Conservation (phyloP, 1,140 invertebrate species). For the Cepaea nemoralis region DNA sequence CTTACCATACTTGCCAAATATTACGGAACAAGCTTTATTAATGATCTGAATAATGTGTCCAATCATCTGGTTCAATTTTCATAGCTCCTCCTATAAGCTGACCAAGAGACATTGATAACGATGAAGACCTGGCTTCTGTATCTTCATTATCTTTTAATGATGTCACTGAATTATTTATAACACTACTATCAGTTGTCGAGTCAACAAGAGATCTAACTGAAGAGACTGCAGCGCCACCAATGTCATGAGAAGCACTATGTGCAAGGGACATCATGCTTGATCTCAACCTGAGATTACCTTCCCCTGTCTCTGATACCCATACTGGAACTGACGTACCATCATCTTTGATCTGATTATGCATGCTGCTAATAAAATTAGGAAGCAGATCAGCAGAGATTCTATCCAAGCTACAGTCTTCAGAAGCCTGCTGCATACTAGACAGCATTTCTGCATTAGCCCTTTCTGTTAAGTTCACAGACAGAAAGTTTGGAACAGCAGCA, state of each 20-base stretch:
- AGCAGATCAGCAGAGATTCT: not conserved
- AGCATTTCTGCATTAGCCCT: not conserved
- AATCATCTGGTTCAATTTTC: slow-evolving; percentile 44
- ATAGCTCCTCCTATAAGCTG: slow-evolving; percentile 41
- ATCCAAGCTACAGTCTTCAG: not conserved
- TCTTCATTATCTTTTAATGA: not conserved
- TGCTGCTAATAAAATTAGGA: not conserved
- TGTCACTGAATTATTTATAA: not conserved
- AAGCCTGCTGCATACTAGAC: not conserved
- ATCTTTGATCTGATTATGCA: not conserved
- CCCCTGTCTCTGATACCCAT: not conserved
- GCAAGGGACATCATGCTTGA: not conserved
- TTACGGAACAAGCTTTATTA: too few species aligned
- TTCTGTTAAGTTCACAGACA: not conserved
- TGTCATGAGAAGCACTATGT: not conserved
- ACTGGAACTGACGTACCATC: not conserved
- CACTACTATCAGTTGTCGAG: not conserved
- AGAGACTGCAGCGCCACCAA: not conserved
- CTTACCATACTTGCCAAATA: too few species aligned
- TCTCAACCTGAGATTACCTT: not conserved
- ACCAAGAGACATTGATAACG: slow-evolving; percentile 35
- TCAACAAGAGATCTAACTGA: not conserved
- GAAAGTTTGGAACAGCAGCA: not conserved
- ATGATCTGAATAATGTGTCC: slow-evolving; percentile 37
- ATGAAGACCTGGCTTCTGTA: not conserved